Evolutionary conservation across 64 coral and sea anemone species (phyloP).

Genomic region (Pocillopora verrucosa): DNA sequence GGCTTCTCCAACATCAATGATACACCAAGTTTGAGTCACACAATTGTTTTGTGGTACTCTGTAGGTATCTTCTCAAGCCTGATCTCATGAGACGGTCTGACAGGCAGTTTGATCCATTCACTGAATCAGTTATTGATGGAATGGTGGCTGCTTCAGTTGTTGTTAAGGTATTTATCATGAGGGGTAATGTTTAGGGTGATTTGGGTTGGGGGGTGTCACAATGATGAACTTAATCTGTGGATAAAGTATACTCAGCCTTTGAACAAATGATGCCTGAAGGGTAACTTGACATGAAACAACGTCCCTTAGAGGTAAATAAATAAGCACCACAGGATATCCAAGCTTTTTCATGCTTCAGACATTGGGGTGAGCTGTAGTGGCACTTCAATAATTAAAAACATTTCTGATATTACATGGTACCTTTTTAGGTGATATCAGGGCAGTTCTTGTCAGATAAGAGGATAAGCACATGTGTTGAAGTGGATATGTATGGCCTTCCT

Average conservation of each 20-base stretch:
- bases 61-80: constrained; percentile 89
- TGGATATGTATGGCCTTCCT: constrained; percentile 93
- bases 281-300: no score
- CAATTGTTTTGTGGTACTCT: background rate
- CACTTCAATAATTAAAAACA: no score
- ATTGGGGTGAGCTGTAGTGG: no score
- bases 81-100: constrained; percentile 85
- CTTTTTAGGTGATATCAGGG: constrained; percentile 85
- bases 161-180: constrained; percentile 58
- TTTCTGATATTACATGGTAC: background rate
- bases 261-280: no score
- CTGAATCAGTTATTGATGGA: constrained; percentile 89
- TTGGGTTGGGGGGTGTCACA: background rate
- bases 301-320: no score
- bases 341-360: no score
- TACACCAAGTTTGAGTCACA: background rate
- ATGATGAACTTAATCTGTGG: no score
- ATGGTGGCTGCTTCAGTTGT: constrained; percentile 80
- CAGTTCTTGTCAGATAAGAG: constrained; percentile 95
- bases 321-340: no score
- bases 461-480: constrained; percentile 75
- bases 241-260: no score
- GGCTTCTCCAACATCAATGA: background rate
- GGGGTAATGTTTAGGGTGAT: background rate
- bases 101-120: constrained; percentile 90